Conservation (phyloP, 2,888 invertebrate species). For the Tachina fera region DNA sequence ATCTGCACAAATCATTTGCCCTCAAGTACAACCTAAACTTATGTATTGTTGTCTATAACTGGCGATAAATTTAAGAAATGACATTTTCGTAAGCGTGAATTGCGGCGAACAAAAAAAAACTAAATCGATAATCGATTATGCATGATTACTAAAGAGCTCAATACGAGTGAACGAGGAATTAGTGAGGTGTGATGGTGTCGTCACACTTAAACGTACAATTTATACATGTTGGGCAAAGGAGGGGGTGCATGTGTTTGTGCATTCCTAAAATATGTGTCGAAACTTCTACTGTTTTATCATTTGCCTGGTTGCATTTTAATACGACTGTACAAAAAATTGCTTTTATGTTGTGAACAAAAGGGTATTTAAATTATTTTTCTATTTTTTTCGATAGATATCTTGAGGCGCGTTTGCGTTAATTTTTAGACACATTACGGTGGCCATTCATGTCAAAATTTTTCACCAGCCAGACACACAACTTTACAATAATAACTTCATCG, state of each 20-base stretch:
- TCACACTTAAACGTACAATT: not conserved
- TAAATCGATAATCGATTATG: too few species aligned
- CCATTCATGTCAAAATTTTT: not conserved
- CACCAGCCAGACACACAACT: not conserved
- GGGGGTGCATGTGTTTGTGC: not conserved
- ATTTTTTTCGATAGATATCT: not conserved
- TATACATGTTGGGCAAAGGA: not conserved
- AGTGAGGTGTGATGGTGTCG: not conserved
- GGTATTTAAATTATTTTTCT: not conserved
- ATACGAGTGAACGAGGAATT: too few species aligned
- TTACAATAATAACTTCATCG: not conserved
- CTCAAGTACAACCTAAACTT: too few species aligned
- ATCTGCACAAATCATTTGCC: too few species aligned
- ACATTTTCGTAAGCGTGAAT: too few species aligned
- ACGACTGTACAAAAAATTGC: not conserved
- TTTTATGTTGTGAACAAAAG: not conserved
- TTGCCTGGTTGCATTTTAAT: not conserved
- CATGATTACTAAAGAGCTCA: too few species aligned
- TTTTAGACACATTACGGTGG: not conserved
- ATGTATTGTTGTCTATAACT: too few species aligned
- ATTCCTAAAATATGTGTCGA: constrained; percentile 2
- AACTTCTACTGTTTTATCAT: not conserved
- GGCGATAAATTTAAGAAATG: too few species aligned
- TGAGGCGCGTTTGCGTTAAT: not conserved
- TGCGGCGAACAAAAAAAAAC: too few species aligned